These are phyloP conservation scores for Acronicta psi DNA, from an alignment of 2,888 invertebrate genomes.

Conservation along the genomic window DNA sequence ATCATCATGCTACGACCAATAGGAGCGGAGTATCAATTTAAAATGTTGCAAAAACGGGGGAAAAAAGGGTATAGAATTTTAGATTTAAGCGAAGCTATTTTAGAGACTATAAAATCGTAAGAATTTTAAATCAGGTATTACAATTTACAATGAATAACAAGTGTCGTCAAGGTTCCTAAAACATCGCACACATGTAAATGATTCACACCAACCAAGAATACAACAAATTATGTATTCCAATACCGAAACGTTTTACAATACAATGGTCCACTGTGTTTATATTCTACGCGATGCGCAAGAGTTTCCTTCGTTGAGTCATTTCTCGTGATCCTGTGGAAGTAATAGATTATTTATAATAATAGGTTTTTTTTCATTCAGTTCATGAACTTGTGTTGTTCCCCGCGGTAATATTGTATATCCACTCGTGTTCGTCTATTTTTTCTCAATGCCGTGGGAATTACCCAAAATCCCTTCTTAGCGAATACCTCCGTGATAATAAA, in stretches of 20 bases:
- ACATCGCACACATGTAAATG: constrained; percentile 54
- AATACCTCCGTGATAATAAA: no score
- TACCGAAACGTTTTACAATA: constrained; percentile 68
- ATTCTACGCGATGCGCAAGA: constrained; percentile 64
- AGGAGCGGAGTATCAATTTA: no score
- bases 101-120: no score
- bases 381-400: neutral
- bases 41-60: no score
- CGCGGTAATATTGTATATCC: no score
- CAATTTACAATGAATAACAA: constrained; percentile 22
- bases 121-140: no score
- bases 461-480: no score
- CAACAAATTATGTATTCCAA: constrained; percentile 63
- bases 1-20: no score
- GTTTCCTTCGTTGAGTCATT: constrained; percentile 76
- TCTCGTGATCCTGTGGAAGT: constrained; percentile 36
- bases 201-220: constrained; percentile 63
- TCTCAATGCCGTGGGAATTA: no score
- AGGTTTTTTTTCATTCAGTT: neutral
- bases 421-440: no score
- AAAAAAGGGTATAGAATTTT: no score
- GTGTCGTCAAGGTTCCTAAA: constrained; percentile 45
- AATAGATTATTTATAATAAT: constrained; percentile 20
- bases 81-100: no score
- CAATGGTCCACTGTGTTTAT: constrained; percentile 67